phyloP scores from a whole-genome alignment of 2,113 vertebrate genomes.

The Clarias gariepinus region DNA sequence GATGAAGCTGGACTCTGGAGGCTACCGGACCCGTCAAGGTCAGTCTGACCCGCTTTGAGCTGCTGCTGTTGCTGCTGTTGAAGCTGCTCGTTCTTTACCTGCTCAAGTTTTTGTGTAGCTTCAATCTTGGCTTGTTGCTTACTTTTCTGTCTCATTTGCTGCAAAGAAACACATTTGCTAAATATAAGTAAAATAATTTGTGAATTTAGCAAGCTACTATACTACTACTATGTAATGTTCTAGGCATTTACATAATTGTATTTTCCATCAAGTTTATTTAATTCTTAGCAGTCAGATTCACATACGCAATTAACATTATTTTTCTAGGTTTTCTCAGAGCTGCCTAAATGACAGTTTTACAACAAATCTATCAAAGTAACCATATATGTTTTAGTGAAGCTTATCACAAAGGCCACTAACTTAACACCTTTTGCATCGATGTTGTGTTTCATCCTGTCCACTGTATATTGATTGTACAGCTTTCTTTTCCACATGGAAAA shows the following conservation, averaged over 20 bases:
- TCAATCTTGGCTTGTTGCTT: constrained; percentile 98
- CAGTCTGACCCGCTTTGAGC: constrained; percentile 71
- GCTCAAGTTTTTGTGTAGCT: constrained; percentile 95
- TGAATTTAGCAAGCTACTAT: not conserved
- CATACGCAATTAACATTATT: not conserved
- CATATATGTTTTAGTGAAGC: not conserved
- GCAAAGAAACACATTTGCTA: constrained; percentile 49
- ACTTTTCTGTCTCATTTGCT: constrained; percentile 99
- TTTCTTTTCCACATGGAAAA: not conserved
- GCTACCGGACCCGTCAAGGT: constrained; percentile 77
- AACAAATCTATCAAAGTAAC: not conserved
- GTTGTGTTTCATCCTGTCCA: not conserved
- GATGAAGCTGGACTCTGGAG: constrained; percentile 84
- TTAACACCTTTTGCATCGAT: not conserved
- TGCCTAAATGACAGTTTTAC: not conserved
- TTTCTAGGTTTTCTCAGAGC: not conserved
- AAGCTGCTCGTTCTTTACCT: constrained; percentile 95
- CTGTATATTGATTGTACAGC: not conserved
- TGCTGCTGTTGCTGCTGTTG: constrained; percentile 83
- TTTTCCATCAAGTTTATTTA: not conserved
- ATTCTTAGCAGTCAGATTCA: not conserved
- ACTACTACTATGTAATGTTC: not conserved
- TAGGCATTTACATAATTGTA: not conserved
- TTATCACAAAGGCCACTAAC: not conserved
- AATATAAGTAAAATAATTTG: constrained; percentile 13